Conservation (phyloP, 2,888 invertebrate genomes). For the Smittia aterrima region DNA sequence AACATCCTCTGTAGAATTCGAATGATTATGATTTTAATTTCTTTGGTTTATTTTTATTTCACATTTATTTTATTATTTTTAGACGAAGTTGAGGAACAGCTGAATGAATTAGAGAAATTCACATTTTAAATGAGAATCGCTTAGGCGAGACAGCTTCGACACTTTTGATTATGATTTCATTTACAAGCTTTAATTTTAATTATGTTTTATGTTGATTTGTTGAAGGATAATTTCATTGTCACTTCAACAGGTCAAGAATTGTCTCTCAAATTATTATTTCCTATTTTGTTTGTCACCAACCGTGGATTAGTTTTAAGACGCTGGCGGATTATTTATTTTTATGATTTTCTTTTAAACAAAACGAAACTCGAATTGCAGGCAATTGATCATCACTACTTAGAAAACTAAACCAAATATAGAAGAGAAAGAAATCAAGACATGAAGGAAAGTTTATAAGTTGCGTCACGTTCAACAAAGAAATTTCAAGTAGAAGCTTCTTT, state of each 20-base stretch:
- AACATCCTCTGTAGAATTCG: constrained; percentile 26
- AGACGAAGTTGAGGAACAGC: neutral
- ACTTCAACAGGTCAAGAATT: too few species aligned
- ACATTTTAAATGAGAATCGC: neutral
- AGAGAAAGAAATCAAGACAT: neutral
- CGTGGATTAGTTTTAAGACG: neutral
- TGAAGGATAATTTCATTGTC: neutral
- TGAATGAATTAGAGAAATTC: too few species aligned
- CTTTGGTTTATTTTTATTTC: constrained; percentile 40
- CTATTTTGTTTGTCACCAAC: neutral
- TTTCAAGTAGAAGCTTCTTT: too few species aligned
- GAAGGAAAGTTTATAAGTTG: neutral
- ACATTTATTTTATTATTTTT: constrained; percentile 39
- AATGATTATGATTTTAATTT: constrained; percentile 34
- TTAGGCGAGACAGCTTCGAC: neutral
- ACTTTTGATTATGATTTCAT: neutral
- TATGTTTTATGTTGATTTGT: neutral
- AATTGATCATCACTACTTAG: neutral
- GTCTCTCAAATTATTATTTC: constrained; percentile 3
- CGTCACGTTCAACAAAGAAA: neutral
- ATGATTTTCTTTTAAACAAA: neutral
- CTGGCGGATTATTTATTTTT: neutral
- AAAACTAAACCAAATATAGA: neutral
- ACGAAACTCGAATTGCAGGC: constrained; percentile 5
- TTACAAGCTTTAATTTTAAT: constrained; percentile 6